Percentiles rank a stretch among this genome's conserved stretches.
These are phyloP conservation scores for Epinotia ramella DNA, from an alignment of 2,888 invertebrate genomes.

Conservation along the genomic window DNA sequence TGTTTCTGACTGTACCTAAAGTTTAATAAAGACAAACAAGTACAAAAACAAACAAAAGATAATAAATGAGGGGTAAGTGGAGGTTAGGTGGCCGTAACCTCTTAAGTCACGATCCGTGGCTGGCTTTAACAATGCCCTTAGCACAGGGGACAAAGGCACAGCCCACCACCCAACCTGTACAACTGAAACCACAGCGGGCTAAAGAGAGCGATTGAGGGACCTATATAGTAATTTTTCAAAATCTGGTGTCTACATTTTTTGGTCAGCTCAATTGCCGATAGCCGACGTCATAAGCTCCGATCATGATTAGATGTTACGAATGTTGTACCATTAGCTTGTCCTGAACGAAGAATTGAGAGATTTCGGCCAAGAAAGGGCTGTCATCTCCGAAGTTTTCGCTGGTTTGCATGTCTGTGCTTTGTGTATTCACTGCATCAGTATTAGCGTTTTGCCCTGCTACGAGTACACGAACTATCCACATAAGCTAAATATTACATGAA, in stretches of 20 bases:
- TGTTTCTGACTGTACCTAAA: conserved; percentile 17
- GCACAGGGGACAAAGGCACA: conserved; percentile 35
- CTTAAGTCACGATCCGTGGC: conserved; percentile 63
- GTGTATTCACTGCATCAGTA: too few relatives aligned
- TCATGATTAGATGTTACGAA: too few relatives aligned
- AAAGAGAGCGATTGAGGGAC: not conserved
- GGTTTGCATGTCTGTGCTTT: too few relatives aligned
- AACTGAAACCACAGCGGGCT: not conserved
- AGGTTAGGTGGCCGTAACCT: conserved; percentile 77
- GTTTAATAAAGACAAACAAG: conserved; percentile 60
- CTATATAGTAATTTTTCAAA: not conserved
- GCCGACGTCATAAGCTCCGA: not conserved
- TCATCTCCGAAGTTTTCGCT: too few relatives aligned
- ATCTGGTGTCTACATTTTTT: not conserved
- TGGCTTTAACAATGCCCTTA: conserved; percentile 47
- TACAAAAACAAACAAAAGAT: conserved; percentile 75
- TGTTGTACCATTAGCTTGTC: too few relatives aligned
- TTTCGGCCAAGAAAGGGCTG: too few relatives aligned
- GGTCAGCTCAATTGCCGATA: not conserved
- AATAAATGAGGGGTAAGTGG: conserved; percentile 70
- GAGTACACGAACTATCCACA: too few relatives aligned
- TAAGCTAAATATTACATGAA: not conserved
- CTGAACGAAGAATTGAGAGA: too few relatives aligned
- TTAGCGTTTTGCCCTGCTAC: too few relatives aligned
- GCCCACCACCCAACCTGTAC: not conserved